Base-by-base conservation (phyloP, 2,113 vertebrate genomes). In the Tragelaphus imberbis region DNA sequence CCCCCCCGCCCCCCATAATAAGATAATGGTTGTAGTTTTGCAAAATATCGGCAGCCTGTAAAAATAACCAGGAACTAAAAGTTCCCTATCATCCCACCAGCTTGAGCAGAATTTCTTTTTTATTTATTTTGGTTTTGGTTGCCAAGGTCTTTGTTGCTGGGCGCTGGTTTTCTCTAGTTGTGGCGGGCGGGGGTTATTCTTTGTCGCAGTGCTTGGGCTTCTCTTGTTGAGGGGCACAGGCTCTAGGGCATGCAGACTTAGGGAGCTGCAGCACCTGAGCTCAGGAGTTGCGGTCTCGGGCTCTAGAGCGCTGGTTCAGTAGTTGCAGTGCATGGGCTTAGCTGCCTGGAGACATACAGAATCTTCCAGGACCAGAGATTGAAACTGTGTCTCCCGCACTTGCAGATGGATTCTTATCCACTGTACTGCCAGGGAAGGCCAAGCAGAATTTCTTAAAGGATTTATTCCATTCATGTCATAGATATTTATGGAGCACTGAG, bases 271-370 rank as follows among this genome's bases (percentile, higher is more conserved):
- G 75, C 36, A 28, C 36, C 12, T 44, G 6, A 44, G 71, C 71
- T 44, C 40, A 44, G 71, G 0, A 44, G 71, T 44, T 44, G 21
- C 11, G 1, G 25, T 15, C 75, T 7, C 0, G 0, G 75, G 40
- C 13, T 77, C 75, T 4, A 77, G 13, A 77, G 25, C 6, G 3
- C 75, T 15, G 40, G 40, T 40, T 27, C 3, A 2, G 36, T 15
- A 28, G 13, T 47, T 77, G 25, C 4, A 12, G 65, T 10, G 19
- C 68, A 23, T 1, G 5, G 19, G 68, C n/a, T 40, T 40, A 75
- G 36, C 10, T 23, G 19, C 68, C 19, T 36, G 19, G 36, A 36
- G 36, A 36, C 19, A 75, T 3, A 23, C n/a, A 25, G 75, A 40
- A 77, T 77, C 75, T 28, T 77, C 40, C 40, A 0, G 0, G 40